Evolutionary conservation across 2,797 vertebrate genomes (phyloP).

Genomic region (Phataginus tetradactyla): DNA sequence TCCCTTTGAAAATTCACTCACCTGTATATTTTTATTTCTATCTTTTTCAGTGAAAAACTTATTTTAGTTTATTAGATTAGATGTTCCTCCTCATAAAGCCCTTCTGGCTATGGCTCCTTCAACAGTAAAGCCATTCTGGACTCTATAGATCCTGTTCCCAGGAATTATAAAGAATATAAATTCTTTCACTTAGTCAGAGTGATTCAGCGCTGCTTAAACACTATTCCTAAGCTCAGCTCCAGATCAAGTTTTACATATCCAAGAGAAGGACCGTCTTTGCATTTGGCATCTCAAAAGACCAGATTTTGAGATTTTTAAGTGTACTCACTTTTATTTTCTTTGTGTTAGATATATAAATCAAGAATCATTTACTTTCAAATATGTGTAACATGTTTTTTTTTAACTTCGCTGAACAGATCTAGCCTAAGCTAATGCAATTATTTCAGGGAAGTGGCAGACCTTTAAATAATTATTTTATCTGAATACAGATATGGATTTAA

Average conservation of each 20-base stretch:
- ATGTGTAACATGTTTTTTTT: background rate
- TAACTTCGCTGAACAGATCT: background rate
- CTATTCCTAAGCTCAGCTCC: background rate
- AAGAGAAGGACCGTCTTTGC: background rate
- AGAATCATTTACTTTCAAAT: background rate
- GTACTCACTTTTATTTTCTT: background rate
- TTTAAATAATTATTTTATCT: constrained; percentile 29
- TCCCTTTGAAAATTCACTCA: background rate
- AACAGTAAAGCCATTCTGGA: background rate
- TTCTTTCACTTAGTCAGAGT: background rate
- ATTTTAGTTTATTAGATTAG: constrained; percentile 1
- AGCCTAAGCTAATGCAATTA: background rate
- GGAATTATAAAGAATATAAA: background rate
- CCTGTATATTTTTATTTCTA: background rate
- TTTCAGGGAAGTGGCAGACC: background rate
- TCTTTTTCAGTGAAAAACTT: background rate
- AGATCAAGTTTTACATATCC: background rate
- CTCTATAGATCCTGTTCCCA: background rate
- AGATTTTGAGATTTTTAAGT: background rate
- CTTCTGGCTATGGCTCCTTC: background rate
- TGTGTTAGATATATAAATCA: background rate
- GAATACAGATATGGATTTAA: background rate
- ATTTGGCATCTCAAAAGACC: background rate
- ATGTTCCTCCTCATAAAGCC: background rate
- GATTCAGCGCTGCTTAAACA: background rate